Base-by-base conservation (phyloP, 2,113 vertebrate genomes). In the Diphyllodes magnificus region DNA sequence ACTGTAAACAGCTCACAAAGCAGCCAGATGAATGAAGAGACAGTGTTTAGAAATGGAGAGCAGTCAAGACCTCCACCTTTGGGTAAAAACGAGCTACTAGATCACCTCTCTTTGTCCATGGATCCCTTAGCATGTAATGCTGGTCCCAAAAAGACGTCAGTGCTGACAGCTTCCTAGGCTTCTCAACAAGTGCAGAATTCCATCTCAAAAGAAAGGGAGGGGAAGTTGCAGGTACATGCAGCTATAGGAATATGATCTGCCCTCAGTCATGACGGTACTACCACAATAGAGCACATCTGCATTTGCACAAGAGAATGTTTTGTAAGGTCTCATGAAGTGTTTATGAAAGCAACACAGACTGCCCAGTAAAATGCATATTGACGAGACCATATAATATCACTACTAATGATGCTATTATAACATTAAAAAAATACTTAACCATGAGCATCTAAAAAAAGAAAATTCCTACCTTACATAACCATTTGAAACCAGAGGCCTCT, bases 201-300 rank as follows among this genome's bases (percentile, higher is more conserved):
- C 3, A 27, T 35, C 39, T 76, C 49, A 60, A 51, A 72, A 73
- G 10, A 44, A 64, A 51, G 8, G 21, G 23, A 88, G 24, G 14
- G 51, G 14, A 90, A 37, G 8, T 31, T 10, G 30, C 39, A 86
- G 53, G 35, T 45, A 37, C 5, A 11, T 2, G 19, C 59, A 72
- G 22, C 24, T 54, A 17, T 0, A 54, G 25, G 35, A 1, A 0
- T 24, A 17, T 24, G 31, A 88, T 44, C 11, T 61, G 49, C 53
- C 33, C 17, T 42, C 40, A 56, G 2, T 54, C 73, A 71, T 0
- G 0, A 60, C 0, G 0, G 27, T 27, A 33, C 14, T 8, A 71
- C 15, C 6, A 35, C 51, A 64, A 66, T 1, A 49, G 22, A 89
- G 6, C 10, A 42, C 35, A 44, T 44, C 2, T 59, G 45, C 9